Conservation (phyloP, 2,888 invertebrate species). For the Eupeodes luniger region DNA sequence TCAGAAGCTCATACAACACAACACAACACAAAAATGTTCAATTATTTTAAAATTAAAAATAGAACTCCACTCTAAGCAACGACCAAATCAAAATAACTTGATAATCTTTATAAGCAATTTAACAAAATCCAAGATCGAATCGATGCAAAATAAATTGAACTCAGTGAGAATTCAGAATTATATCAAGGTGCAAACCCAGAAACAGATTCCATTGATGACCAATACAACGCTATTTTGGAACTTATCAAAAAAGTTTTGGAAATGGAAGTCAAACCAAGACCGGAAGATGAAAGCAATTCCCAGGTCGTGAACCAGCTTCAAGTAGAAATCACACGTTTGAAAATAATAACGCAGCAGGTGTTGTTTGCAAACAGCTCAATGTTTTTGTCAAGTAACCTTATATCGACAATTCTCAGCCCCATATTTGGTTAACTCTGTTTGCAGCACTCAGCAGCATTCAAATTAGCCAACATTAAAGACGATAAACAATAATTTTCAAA, state of each 20-base stretch:
- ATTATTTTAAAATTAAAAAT: too few species aligned
- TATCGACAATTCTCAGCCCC: background rate
- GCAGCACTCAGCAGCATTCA: slow-evolving; percentile 4
- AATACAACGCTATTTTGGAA: background rate
- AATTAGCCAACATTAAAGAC: slow-evolving; percentile 2
- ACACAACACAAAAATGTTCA: too few species aligned
- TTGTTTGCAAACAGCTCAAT: background rate
- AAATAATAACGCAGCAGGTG: background rate
- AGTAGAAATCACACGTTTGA: background rate
- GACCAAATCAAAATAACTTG: too few species aligned
- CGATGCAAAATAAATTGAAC: too few species aligned
- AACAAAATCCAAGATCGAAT: too few species aligned
- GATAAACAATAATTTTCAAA: background rate
- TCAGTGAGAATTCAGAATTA: too few species aligned
- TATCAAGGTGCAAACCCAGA: background rate
- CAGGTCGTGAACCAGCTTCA: background rate
- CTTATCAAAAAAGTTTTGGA: background rate
- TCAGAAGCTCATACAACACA: too few species aligned
- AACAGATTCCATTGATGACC: background rate
- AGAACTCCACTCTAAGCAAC: too few species aligned
- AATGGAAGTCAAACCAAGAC: background rate
- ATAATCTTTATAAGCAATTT: too few species aligned
- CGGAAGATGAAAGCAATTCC: background rate
- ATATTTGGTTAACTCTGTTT: background rate
- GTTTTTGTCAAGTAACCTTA: background rate